A percentile compares a stretch with the other conserved stretches of the same genome.
These are phyloP conservation scores for Lagocephalus sceleratus DNA, from an alignment of 2,797 vertebrate genomes.

Conservation along the genomic window DNA sequence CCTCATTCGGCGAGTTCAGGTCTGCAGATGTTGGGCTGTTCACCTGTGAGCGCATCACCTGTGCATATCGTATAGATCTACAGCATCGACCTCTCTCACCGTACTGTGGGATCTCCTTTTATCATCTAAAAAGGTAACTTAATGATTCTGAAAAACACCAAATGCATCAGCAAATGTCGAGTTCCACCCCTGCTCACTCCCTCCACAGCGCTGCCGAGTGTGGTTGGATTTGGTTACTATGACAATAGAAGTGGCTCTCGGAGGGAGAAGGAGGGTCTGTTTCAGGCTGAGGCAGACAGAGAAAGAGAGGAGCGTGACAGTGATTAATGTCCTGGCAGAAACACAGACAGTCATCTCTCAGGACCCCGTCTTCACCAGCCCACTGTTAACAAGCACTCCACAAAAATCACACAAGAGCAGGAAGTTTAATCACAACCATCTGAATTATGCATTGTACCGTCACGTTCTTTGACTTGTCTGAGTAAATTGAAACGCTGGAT, in stretches of 20 bases:
- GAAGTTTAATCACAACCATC: constrained; percentile 52
- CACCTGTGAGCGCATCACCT: neutral
- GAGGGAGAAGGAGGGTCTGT: constrained; percentile 55
- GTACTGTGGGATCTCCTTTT: neutral
- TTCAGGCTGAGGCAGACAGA: constrained; percentile 53
- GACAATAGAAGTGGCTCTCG: constrained; percentile 61
- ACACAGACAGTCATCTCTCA: constrained; percentile 53
- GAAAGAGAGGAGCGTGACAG: constrained; percentile 67
- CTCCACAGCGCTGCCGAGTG: constrained; percentile 30
- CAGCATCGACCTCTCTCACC: too few species aligned
- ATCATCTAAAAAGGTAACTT: neutral
- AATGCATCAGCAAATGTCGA: neutral
- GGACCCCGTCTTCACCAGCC: constrained; percentile 19
- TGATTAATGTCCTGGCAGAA: constrained; percentile 78
- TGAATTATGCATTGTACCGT: constrained; percentile 61
- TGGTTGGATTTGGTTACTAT: constrained; percentile 69
- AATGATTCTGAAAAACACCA: neutral
- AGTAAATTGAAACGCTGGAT: constrained; percentile 56
- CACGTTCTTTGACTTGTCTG: constrained; percentile 28
- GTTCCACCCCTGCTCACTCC: neutral
- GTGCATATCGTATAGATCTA: too few species aligned
- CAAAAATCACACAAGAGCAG: neutral
- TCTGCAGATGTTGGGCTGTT: neutral
- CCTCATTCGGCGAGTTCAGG: constrained; percentile 18
- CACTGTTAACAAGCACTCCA: constrained; percentile 16